Percentiles rank a stretch among this genome's conserved stretches.
phyloP scores from a whole-genome alignment of 2,888 invertebrate species.

The Caenorhabditis sp. region DNA sequence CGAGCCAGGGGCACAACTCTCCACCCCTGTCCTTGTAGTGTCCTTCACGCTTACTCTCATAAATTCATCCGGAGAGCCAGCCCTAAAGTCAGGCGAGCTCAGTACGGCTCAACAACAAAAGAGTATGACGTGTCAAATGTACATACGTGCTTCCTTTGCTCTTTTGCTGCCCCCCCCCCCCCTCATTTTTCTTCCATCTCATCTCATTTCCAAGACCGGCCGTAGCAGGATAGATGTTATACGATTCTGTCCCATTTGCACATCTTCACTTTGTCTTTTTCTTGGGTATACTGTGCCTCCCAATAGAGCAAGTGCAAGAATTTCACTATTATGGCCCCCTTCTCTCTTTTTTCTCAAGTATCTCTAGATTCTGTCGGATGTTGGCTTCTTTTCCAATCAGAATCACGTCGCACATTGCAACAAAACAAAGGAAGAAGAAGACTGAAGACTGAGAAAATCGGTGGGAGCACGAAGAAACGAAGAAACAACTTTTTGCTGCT shows the following conservation, averaged over 20 bases:
- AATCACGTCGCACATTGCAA: not conserved
- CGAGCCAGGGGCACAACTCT: not conserved
- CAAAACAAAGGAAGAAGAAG: not conserved
- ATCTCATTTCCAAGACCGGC: not conserved
- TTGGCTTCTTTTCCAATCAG: no score
- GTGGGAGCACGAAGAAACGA: not conserved
- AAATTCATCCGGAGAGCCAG: not conserved
- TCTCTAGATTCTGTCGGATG: no score
- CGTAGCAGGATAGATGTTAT: no score
- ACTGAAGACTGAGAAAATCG: not conserved
- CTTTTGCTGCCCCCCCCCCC: not conserved
- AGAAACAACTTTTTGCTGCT: not conserved
- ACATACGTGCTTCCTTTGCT: not conserved
- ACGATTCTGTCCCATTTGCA: not conserved
- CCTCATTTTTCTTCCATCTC: not conserved
- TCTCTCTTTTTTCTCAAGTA: not conserved
- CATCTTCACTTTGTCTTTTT: not conserved
- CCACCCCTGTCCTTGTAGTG: not conserved
- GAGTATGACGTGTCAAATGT: constrained; percentile 3
- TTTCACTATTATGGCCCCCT: no score
- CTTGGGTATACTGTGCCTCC: no score
- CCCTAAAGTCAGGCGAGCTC: not conserved
- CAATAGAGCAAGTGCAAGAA: no score
- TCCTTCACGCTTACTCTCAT: not conserved
- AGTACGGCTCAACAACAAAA: not conserved